Base-by-base conservation (phyloP, 2,797 vertebrate species). In the Hypotaenidia philippensis region DNA sequence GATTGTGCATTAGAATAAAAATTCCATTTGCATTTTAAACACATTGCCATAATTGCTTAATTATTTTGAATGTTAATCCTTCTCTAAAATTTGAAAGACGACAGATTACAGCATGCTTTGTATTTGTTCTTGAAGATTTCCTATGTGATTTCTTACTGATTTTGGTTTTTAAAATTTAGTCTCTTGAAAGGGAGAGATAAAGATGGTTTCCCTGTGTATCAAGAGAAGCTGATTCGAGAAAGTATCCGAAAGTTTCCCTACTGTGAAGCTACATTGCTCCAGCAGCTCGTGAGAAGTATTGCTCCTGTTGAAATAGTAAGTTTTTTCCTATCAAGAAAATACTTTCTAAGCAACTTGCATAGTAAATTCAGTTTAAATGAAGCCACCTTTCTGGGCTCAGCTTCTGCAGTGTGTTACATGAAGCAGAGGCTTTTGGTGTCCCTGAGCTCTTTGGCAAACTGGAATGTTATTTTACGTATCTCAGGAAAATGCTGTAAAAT, bases 261-360 rank as follows among this genome's bases (percentile, higher is more conserved):
- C 97, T 99, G 99, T 50, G 99, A 99, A 89, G 98, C 99, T 5
- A 99, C 99, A 0, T 97, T 99, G 92, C 98, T 99, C 61, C 99
- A 99, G 98, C 99, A 99, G 98, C 99, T 99, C 78, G 99, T 99
- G 81, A 98, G 99, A 83, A 99, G 99, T 76, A 99, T 99, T 68
- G 99, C 99, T 63, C 99, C 99, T 8, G 99, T 99, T 66, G 99
- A 99, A 97, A 99, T 99, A 18, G 99, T 99, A 97, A 99, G 99
- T 94, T 63, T 56, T 52, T 88, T 29, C 41, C n/a, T 61, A 5
- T 38, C 31, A 17, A 72, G 56, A 86, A 82, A 50, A 44, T 76
- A 7, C n/a, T 79, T 89, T 36, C 38, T 74, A 76, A 91, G 31
- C 49, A 68, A n/a, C 29, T 55, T 74, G 26, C 17, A 2, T 18